These are phyloP conservation scores for Gadus macrocephalus DNA, from an alignment of 2,113 vertebrate genomes.

Conservation along the genomic window DNA sequence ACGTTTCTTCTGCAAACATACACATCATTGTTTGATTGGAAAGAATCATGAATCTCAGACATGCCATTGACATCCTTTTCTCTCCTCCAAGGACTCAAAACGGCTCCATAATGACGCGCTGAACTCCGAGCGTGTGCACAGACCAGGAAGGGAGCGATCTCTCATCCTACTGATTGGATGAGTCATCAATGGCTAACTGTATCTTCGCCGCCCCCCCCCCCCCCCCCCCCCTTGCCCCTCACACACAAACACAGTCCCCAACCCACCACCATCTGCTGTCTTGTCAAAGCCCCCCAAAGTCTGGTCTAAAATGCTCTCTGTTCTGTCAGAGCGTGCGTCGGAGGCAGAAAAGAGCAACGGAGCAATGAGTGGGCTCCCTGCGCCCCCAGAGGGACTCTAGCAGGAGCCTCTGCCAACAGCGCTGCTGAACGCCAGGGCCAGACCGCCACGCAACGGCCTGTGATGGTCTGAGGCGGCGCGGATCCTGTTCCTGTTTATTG, in stretches of 20 bases:
- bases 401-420: constrained; percentile 50
- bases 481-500: not conserved
- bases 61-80: too few species aligned
- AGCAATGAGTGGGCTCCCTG: constrained; percentile 50
- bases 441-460: constrained; percentile 32
- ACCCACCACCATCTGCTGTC: constrained; percentile 53
- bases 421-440: constrained; percentile 36
- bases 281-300: constrained; percentile 36
- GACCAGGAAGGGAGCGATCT: not conserved
- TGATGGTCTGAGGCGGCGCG: constrained; percentile 38
- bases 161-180: constrained; percentile 52
- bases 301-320: constrained; percentile 53
- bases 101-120: not conserved
- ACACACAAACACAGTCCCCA: too few species aligned
- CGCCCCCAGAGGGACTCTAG: constrained; percentile 28
- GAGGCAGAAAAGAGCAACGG: constrained; percentile 35
- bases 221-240: too few species aligned
- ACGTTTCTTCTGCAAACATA: too few species aligned
- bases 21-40: too few species aligned
- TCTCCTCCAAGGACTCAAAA: too few species aligned
- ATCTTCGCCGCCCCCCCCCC: constrained; percentile 29
- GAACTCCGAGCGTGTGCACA: too few species aligned
- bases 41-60: too few species aligned
- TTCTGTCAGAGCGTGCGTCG: constrained; percentile 42
- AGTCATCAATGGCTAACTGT: constrained; percentile 60